These are phyloP conservation scores for Sclerodermus sp. DNA, from an alignment of 2,888 invertebrate species.

Conservation along the genomic window DNA sequence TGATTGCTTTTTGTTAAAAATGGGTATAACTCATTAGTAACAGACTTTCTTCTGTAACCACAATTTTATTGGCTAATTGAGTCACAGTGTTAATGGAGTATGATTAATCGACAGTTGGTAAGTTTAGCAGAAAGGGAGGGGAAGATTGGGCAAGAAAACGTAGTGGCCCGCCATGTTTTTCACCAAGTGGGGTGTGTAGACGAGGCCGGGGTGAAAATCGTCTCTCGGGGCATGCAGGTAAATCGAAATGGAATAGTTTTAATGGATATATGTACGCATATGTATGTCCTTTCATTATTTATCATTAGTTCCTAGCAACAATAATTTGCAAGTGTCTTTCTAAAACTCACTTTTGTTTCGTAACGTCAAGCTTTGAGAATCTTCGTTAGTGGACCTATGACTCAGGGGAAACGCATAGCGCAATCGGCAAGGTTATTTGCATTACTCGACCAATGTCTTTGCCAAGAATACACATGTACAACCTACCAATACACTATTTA, in stretches of 20 bases:
- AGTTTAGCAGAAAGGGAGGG: constrained; percentile 20
- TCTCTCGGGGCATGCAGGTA: constrained; percentile 59
- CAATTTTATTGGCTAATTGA: too few relatives aligned
- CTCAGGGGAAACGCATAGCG: constrained; percentile 44
- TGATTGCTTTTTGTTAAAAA: neutral
- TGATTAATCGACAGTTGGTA: neutral
- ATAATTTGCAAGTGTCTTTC: neutral
- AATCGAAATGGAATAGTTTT: neutral
- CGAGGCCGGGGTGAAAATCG: constrained; percentile 58
- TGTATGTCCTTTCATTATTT: neutral
- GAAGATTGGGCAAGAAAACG: constrained; percentile 25
- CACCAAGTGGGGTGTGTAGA: constrained; percentile 70
- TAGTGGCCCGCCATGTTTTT: constrained; percentile 74
- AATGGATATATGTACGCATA: neutral
- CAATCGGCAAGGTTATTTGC: constrained; percentile 49
- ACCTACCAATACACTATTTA: constrained; percentile 7
- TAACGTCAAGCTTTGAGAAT: constrained; percentile 41
- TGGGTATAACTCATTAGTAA: too few relatives aligned
- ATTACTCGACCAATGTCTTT: constrained; percentile 24
- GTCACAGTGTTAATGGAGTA: too few relatives aligned
- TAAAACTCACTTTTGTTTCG: constrained; percentile 26
- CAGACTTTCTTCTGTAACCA: too few relatives aligned
- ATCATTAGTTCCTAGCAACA: too few relatives aligned
- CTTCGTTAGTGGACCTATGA: constrained; percentile 35
- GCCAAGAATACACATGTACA: constrained; percentile 20